Percentiles rank a stretch among this genome's conserved stretches.
Evolutionary conservation across 2,888 invertebrate genomes (phyloP).

Genomic region (Macaria notata): DNA sequence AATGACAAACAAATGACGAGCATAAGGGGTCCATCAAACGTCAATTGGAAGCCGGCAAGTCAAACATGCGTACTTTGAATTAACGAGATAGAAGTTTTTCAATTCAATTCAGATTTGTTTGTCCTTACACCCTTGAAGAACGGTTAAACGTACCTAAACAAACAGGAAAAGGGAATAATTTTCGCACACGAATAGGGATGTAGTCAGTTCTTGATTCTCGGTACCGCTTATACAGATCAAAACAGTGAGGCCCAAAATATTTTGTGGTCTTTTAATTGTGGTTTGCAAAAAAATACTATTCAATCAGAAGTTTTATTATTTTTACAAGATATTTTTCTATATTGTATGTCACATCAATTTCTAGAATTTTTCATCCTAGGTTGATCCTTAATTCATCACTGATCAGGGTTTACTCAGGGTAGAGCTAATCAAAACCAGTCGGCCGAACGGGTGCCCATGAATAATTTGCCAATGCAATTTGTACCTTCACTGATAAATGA

Average conservation of each 20-base stretch:
- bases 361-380: no score
- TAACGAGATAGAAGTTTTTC: conserved; percentile 33
- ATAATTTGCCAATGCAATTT: conserved; percentile 39
- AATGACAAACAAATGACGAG: background rate
- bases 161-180: conserved; percentile 43
- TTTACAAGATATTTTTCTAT: no score
- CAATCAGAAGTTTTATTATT: no score
- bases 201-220: conserved; percentile 13
- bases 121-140: conserved; percentile 37
- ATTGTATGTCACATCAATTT: no score
- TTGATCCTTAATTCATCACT: conserved; percentile 5
- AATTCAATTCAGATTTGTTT: conserved; percentile 39
- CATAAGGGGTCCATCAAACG: conserved; percentile 6
- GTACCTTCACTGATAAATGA: conserved; percentile 26
- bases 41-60: conserved; percentile 11
- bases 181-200: conserved; percentile 32
- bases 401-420: conserved; percentile 38
- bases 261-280: no score
- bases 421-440: conserved; percentile 45
- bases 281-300: no score
- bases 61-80: conserved; percentile 24
- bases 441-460: conserved; percentile 42
- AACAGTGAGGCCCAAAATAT: no score
- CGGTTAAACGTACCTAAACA: conserved; percentile 45
- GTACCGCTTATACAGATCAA: background rate